phyloP scores from a whole-genome alignment of 2,113 vertebrate genomes.

The Coracopsis vasa region DNA sequence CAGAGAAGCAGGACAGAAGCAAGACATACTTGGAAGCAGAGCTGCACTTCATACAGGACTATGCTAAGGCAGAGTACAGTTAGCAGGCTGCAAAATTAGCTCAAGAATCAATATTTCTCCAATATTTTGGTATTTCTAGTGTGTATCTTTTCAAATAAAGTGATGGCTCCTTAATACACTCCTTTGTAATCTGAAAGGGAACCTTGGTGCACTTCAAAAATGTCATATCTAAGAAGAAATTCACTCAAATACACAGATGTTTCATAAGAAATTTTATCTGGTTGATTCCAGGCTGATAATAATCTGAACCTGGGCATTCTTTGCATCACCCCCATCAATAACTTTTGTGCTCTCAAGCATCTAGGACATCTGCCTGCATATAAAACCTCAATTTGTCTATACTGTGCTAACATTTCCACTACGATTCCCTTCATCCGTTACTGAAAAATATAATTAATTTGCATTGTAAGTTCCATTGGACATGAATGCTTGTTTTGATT shows the following conservation, averaged over 20 bases:
- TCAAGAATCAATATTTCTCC: neutral
- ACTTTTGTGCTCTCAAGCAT: neutral
- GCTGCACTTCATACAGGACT: neutral
- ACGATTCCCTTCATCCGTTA: neutral
- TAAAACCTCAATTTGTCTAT: neutral
- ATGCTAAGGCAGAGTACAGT: neutral
- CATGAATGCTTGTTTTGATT: constrained; percentile 14
- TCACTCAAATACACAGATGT: neutral
- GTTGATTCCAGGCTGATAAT: neutral
- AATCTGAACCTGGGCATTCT: neutral
- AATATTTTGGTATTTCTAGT: neutral
- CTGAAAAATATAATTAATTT: neutral
- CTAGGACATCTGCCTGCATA: neutral
- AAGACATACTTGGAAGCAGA: neutral
- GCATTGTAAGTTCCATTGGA: neutral
- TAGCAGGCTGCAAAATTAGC: neutral
- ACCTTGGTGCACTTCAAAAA: neutral
- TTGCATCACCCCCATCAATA: neutral
- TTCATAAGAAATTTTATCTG: neutral
- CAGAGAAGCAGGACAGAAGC: neutral
- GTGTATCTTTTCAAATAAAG: neutral
- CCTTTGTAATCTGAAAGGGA: neutral
- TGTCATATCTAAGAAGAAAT: neutral
- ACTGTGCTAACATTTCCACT: neutral
- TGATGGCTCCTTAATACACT: neutral